These are phyloP conservation scores for Antrozous pallidus DNA, from an alignment of 2,797 vertebrate species.

Conservation along the genomic window DNA sequence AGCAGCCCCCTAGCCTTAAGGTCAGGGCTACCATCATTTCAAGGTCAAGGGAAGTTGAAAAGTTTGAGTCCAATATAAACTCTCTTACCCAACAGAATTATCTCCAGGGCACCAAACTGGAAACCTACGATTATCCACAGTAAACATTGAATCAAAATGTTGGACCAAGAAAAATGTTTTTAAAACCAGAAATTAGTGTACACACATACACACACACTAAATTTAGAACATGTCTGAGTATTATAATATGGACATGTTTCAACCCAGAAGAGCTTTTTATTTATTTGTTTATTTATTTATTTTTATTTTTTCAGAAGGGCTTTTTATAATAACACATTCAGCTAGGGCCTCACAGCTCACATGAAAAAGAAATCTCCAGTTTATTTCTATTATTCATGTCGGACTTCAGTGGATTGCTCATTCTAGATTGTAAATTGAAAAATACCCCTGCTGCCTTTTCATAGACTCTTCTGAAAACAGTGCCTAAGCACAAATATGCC, in stretches of 20 bases:
- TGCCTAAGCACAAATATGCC: neutral
- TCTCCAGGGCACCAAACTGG: neutral
- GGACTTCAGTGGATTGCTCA: neutral
- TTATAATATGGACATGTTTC: neutral
- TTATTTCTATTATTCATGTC: neutral
- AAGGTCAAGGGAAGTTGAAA: neutral
- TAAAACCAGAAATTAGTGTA: neutral
- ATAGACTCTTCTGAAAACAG: neutral
- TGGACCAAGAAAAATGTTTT: neutral
- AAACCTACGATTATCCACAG: neutral
- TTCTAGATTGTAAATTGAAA: slow-evolving; percentile 7
- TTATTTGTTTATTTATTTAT: too few relatives aligned
- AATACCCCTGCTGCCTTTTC: neutral
- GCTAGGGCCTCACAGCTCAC: neutral
- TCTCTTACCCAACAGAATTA: neutral
- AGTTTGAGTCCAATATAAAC: neutral
- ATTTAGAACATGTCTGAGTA: neutral
- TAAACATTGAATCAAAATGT: neutral
- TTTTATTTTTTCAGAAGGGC: neutral
- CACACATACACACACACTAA: neutral
- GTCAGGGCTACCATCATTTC: neutral
- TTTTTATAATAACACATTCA: neutral
- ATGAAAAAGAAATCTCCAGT: neutral
- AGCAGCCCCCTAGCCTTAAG: neutral
- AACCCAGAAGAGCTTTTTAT: neutral